Base-by-base conservation (phyloP, 2,113 vertebrate species). In the Oxyruncus cristatus region DNA sequence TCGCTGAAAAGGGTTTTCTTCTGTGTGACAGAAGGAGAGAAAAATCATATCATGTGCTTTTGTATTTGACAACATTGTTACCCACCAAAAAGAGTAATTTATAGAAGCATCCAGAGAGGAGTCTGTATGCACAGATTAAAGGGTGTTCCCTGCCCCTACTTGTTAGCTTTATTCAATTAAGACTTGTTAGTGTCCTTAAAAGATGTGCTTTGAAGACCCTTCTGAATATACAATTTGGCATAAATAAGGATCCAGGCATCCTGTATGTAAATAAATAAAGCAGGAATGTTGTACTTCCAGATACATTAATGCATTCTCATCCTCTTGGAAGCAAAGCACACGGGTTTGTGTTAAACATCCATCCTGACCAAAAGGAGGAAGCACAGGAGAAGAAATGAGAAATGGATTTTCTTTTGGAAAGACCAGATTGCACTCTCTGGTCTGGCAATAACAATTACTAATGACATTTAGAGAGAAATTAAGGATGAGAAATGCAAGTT, bases 381-480 rank as follows among this genome's bases (percentile, higher is more conserved):
- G 86, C 77, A 67, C 91, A 55, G 37, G 71, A 79, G 56, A 84
- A 96, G 93, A 92, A 89, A 90, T 42, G 86, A 96, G 97, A 93
- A 88, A 92, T 49, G 71, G 87, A 90, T 96, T 96, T 92, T 97
- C 95, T 96, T 89, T 49, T 22, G 0, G 41, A 94, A 97, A 92
- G 96, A 93, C 93, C 89, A 89, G 93, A 83, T 92, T 85, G 96
- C 75, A 52, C 92, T 90, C 95, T 96, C 96, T 95, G 96, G 97
- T 97, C 85, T 92, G 95, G 96, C 97, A 98, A 97, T 97, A 98
- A 98, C 97, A 98, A 98, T 98, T 97, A 98, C 97, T 97, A 97
- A 98, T 98, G 98, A 98, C 98, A 98, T 98, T 98, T 98, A 98
- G 97, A 97, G 94, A 95, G 97, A 98, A 98, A 98, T 98, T 98